These are phyloP conservation scores for Gulo gulo DNA, from an alignment of 2,113 vertebrate genomes.

Conservation along the genomic window DNA sequence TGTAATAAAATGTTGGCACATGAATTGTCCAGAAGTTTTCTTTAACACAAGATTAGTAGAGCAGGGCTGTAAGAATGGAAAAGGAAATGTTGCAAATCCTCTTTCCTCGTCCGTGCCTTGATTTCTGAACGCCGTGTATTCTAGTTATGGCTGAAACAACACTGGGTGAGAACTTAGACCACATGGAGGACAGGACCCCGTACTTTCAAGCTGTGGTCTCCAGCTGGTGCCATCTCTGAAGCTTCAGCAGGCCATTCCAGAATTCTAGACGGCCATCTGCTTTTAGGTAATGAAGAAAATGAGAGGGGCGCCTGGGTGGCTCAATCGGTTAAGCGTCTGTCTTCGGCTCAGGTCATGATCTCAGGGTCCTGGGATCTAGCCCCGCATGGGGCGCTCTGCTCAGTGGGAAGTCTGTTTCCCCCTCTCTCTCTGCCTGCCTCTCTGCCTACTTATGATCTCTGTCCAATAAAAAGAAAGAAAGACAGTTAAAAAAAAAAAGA, in stretches of 20 bases:
- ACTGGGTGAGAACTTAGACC: not conserved
- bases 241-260: not conserved
- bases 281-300: not conserved
- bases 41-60: not conserved
- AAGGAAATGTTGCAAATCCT: not conserved
- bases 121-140: not conserved
- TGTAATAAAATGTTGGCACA: not conserved
- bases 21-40: not conserved
- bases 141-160: not conserved
- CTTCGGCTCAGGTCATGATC: no score
- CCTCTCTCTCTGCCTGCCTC: no score
- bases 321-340: no score
- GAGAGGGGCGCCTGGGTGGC: not conserved
- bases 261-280: not conserved
- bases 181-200: not conserved
- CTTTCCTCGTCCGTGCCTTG: not conserved
- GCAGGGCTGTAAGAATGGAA: not conserved
- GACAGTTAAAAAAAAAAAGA: not conserved
- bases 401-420: no score
- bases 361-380: no score
- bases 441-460: no score
- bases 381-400: no score
- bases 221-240: not conserved
- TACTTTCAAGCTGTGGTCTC: not conserved
- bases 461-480: no score